phyloP scores from a whole-genome alignment of 2,797 vertebrate species.

The Trachurus trachurus region DNA sequence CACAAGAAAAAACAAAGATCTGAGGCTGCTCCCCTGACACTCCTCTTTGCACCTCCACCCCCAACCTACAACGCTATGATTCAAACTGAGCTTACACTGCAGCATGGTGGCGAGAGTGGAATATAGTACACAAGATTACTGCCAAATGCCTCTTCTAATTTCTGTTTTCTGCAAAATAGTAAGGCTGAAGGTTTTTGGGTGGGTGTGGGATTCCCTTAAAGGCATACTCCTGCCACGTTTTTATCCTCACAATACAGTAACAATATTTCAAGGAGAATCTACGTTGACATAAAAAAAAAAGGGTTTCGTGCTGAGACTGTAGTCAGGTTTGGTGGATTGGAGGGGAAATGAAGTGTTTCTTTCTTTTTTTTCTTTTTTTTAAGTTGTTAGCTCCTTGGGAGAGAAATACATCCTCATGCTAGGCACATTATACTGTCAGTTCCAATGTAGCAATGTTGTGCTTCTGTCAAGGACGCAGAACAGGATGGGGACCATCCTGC shows the following conservation, averaged over 20 bases:
- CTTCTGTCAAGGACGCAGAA: constrained; percentile 26
- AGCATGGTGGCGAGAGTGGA: constrained; percentile 46
- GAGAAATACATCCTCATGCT: constrained; percentile 35
- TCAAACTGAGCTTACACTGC: constrained; percentile 49
- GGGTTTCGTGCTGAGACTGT: constrained; percentile 45
- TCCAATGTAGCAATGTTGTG: constrained; percentile 63
- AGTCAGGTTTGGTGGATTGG: constrained; percentile 52
- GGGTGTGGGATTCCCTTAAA: constrained; percentile 36
- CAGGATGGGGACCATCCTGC: constrained; percentile 26
- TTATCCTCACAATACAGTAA: constrained; percentile 29
- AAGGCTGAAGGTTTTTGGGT: constrained; percentile 41
- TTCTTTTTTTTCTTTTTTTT: constrained; percentile 11
- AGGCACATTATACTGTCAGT: constrained; percentile 47
- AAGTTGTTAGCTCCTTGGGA: constrained; percentile 43
- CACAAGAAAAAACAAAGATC: constrained; percentile 71
- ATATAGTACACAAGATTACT: constrained; percentile 26
- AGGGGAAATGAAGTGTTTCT: constrained; percentile 57
- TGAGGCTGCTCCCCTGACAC: constrained; percentile 90
- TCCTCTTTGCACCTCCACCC: constrained; percentile 60
- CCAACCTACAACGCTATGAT: constrained; percentile 35
- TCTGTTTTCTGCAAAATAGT: constrained; percentile 35
- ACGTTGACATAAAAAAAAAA: constrained; percentile 35
- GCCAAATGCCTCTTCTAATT: constrained; percentile 41
- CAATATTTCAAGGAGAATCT: constrained; percentile 38
- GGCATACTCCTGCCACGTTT: constrained; percentile 40